Base-by-base conservation (phyloP, 2,888 invertebrate genomes). In the Idaea aversata region DNA sequence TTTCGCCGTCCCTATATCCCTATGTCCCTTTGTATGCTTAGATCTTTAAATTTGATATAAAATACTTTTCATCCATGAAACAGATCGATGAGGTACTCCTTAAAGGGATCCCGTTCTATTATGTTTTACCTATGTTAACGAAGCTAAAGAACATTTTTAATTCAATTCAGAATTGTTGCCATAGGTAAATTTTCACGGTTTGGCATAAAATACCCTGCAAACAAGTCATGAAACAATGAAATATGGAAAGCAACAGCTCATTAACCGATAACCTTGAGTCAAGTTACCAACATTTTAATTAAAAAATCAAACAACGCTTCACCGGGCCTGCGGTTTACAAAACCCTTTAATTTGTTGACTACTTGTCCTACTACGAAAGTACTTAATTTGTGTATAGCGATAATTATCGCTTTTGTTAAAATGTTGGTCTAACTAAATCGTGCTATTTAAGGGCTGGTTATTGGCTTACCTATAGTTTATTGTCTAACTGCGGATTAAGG, bases 221-320 rank as follows among this genome's bases (percentile, higher is more conserved):
- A 69, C 61, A 63, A 62, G 59, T 63, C 58, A 67, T 65, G 68
- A 71, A 72, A 72, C 74, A 74, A 82, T 82, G 77, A 77, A 75
- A 79, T 82, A 80, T 76, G 74, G 82, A 84, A 88, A 85, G 80
- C 64, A 73, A 83, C 84, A 75, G 82, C 82, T 91, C 88, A 90
- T 91, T 91, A 90, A 83, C 74, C 75, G 68, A 71, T 79, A 87
- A 79, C 92, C 92, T 92, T 91, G 88, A 83, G 72, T 77, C 69
- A 74, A 78, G 80, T 84, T 86, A 78, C 84, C 79, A 87, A 88
- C 82, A 71, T 86, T 89, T 90, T 91, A 92, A 91, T 92, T 91
- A 91, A 89, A 90, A 47, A 91, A 81, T 75, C 79, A 80, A 78
- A 82, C 77, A 86, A 88, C 90, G 90, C 87, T 88, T 82, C 88